A percentile compares a stretch with the other conserved stretches of the same genome.
These are phyloP conservation scores for Calliphora vicina DNA, from an alignment of 1,140 invertebrate genomes.

Conservation along the genomic window DNA sequence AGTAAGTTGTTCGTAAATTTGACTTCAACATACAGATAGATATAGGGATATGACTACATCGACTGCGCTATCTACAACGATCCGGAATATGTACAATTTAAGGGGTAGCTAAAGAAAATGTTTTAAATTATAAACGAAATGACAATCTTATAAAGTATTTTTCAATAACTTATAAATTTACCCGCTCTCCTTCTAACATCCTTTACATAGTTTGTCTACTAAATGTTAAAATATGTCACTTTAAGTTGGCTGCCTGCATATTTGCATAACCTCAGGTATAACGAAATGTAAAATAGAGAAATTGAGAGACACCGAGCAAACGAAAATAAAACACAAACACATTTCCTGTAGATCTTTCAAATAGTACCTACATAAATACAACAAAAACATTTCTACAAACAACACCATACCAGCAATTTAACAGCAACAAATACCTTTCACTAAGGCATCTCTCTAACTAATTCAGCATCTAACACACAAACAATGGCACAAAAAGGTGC, in stretches of 20 bases:
- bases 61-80: too few species aligned
- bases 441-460: not conserved
- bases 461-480: not conserved
- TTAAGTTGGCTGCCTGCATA: conserved; percentile 15
- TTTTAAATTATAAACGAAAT: too few species aligned
- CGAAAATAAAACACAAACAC: not conserved
- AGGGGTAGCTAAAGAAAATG: too few species aligned
- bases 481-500: not conserved
- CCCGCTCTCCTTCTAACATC: not conserved
- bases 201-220: not conserved
- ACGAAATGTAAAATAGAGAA: not conserved
- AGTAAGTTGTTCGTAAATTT: too few species aligned
- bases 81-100: too few species aligned
- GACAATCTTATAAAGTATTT: too few species aligned
- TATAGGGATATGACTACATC: too few species aligned
- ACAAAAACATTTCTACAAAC: not conserved
- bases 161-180: not conserved
- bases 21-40: too few species aligned
- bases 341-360: conserved; percentile 17
- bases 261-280: conserved; percentile 28
- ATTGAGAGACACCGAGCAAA: not conserved
- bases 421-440: not conserved
- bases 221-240: conserved; percentile 22
- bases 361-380: too few species aligned
- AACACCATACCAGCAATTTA: not conserved